Evolutionary conservation across 2,888 invertebrate species (phyloP).

Genomic region (Drosophila tanythrix): DNA sequence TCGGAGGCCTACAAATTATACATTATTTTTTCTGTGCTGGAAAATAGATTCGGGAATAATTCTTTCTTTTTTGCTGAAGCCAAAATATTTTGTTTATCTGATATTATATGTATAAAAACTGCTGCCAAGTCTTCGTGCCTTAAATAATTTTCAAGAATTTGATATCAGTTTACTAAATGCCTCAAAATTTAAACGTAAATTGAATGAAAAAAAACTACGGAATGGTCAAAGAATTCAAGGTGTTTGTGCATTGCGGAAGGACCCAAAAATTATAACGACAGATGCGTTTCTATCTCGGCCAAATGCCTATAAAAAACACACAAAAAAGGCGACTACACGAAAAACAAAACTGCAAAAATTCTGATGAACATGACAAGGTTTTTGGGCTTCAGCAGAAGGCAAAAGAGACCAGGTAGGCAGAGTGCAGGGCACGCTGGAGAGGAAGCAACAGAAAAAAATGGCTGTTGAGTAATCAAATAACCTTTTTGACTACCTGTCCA

Average conservation of each 20-base stretch:
- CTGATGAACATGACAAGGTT: slow-evolving; percentile 58
- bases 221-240: slow-evolving; percentile 4
- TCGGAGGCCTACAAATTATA: slow-evolving; percentile 19
- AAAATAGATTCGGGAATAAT: background rate
- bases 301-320: slow-evolving; percentile 43
- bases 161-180: background rate
- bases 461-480: slow-evolving; percentile 77
- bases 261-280: slow-evolving; percentile 21
- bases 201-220: background rate
- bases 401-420: slow-evolving; percentile 40
- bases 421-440: slow-evolving; percentile 33
- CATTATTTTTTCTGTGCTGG: slow-evolving; percentile 14
- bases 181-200: no score
- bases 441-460: slow-evolving; percentile 59
- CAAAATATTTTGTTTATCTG: background rate
- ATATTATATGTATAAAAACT: background rate
- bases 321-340: slow-evolving; percentile 2
- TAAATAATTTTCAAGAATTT: background rate
- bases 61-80: background rate
- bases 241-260: slow-evolving; percentile 42
- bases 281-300: slow-evolving; percentile 50
- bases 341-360: slow-evolving; percentile 51
- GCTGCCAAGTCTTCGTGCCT: background rate
- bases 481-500: slow-evolving; percentile 68
- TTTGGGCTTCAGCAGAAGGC: slow-evolving; percentile 45